phyloP scores from a whole-genome alignment of 2,797 vertebrate species.

The Lacerta viridis region DNA sequence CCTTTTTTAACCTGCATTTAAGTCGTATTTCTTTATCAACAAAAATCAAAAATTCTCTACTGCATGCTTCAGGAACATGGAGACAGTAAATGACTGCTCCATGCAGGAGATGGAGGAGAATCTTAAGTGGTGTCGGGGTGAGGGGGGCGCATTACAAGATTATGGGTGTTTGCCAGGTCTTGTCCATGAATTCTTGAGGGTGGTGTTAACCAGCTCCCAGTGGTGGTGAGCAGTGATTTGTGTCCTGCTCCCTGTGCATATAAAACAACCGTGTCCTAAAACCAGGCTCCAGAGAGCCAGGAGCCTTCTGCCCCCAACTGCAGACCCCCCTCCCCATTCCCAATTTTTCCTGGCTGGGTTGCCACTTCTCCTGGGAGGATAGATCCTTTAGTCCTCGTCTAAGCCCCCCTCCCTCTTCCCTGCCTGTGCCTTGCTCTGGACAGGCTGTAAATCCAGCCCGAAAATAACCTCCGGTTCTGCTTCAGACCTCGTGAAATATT shows the following conservation, averaged over 20 bases:
- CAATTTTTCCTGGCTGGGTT: conserved; percentile 50
- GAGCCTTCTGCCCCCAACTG: neutral
- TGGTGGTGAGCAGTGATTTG: too few relatives aligned
- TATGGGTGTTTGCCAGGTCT: too few relatives aligned
- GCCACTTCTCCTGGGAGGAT: conserved; percentile 59
- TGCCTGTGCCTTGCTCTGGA: conserved; percentile 66
- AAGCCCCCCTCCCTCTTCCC: conserved; percentile 35
- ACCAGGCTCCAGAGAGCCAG: neutral
- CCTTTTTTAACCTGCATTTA: too few relatives aligned
- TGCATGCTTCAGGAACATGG: too few relatives aligned
- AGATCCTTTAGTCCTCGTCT: conserved; percentile 61
- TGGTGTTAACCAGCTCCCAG: too few relatives aligned
- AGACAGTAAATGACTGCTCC: too few relatives aligned
- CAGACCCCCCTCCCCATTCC: conserved; percentile 27
- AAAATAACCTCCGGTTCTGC: conserved; percentile 72
- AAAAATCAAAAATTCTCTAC: too few relatives aligned
- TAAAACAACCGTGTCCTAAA: too few relatives aligned
- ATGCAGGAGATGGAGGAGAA: neutral
- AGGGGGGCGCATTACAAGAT: too few relatives aligned
- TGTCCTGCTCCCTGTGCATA: too few relatives aligned
- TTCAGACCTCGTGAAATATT: conserved; percentile 73
- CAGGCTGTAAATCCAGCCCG: conserved; percentile 71
- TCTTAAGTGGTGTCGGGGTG: neutral
- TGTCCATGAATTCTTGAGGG: too few relatives aligned
- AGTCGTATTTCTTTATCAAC: too few relatives aligned